Conservation (phyloP, 53 echinoderm and acorn worm genomes). For the Henricia sp. region DNA sequence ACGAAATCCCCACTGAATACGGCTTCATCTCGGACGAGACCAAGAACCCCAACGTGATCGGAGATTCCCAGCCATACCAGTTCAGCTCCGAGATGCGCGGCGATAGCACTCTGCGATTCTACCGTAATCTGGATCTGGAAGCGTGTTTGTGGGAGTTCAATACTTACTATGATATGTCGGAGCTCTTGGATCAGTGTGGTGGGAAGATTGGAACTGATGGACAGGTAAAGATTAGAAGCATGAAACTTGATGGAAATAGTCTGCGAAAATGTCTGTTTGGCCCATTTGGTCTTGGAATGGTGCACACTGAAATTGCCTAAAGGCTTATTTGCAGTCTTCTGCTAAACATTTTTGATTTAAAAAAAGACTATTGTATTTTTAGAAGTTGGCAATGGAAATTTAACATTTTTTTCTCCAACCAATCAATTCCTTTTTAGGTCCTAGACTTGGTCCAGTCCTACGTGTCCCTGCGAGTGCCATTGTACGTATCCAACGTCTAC, state of each 20-base stretch:
- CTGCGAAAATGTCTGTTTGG: background rate
- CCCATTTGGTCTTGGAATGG: background rate
- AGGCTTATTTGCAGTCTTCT: no score
- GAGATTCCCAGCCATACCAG: constrained; percentile 94
- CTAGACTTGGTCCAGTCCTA: constrained; percentile 96
- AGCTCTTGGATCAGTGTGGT: constrained; percentile 92
- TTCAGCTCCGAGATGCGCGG: constrained; percentile 81
- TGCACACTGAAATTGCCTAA: no score
- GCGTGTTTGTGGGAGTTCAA: constrained; percentile 99
- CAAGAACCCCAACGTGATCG: constrained; percentile 97
- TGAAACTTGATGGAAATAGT: background rate
- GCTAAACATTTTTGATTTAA: no score
- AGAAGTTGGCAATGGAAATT: no score
- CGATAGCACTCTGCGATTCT: constrained; percentile 87
- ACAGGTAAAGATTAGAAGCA: constrained; percentile 58
- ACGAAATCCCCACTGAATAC: constrained; percentile 85
- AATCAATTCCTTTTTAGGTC: constrained; percentile 62
- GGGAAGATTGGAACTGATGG: constrained; percentile 95
- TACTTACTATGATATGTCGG: constrained; percentile 98
- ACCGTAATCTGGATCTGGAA: constrained; percentile 97
- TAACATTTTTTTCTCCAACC: background rate
- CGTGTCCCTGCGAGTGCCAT: constrained; percentile 89
- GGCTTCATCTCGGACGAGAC: constrained; percentile 97
- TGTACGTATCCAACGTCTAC: constrained; percentile 97
- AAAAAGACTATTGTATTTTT: no score